Base-by-base conservation (phyloP, 1,140 invertebrate genomes). In the Potamilus streckersoni region DNA sequence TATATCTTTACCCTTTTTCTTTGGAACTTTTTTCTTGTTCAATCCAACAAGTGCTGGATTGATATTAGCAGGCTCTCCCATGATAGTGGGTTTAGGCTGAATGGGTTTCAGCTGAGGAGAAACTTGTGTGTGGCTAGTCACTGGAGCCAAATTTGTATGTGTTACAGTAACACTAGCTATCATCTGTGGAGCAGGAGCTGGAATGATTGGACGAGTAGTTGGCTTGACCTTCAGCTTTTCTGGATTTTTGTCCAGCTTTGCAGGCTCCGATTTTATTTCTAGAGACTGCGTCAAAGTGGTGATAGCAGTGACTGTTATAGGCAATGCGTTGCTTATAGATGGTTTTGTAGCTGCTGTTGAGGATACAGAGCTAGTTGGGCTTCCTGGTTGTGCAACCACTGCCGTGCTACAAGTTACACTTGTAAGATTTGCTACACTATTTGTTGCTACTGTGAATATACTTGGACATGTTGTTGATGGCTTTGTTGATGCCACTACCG, bases 1-100 rank as follows among this genome's bases (percentile, higher is more conserved):
- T 59, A 73, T 59, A 20, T 91, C 91, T 81, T 89, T 90, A 62
- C 86, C 87, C 78, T 91, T 91, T 77, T 89, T 89, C 81, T 91
- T 91, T 70, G 82, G 82, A 14, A 71, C 65, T 68, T 79, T 81
- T 57, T 80, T 76, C 55, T 86, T 85, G 76, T 90, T 90, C 60
- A 91, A 84, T 13, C 86, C 85, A 20, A 81, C 79, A 23, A 90
- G 73, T 49, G 85, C 81, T 31, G 88, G 84, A 72, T 88, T 89
- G 27, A 86, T 76, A 67, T 75, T 79, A 17, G 84, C 74, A 13
- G 84, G 82, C 63, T 90, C 89, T 16, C 87, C 88, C 72, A 90
- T 80, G 12, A 87, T 85, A 12, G 87, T 89, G 19, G 90, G 89
- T 74, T 91, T 91, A 6, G 90, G 90, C 74, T 90, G 90, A 69